Evolutionary conservation across 2,888 invertebrate genomes (phyloP), one percentile per base, ranked within the genome.

Genomic region (Pyrochroa serraticornis): DNA sequence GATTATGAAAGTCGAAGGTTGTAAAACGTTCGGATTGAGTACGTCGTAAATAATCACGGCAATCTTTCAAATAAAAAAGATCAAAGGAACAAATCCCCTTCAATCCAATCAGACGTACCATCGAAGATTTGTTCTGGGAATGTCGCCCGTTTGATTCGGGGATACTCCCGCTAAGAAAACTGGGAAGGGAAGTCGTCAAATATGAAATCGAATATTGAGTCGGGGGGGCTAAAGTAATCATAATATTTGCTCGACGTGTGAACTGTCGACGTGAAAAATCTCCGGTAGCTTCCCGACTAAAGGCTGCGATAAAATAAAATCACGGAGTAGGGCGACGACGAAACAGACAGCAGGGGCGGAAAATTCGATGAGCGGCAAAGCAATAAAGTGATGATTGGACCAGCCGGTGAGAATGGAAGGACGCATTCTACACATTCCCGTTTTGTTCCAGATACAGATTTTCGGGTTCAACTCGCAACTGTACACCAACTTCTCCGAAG

Each of bases 381-480:
- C 77, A 76, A 78, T 77, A 77, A 77, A 76, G 74, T 72, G 75
- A 77, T 78, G 76, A 78, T 77, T 77, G 77, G 74, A 71, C 66
- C 70, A 71, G 72, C 69, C 72, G 71, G 69, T 67, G 71, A 68
- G 67, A 71, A 70, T 67, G 69, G 66, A 68, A 69, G 61, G 65
- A 60, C 64, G 64, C 66, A 69, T 70, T 71, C 69, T 70, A 69
- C 65, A 67, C 67, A 70, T 68, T 72, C 69, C 55, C 65, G 62
- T 65, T 70, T 67, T 69, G 69, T 87, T 88, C 67, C 89, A 97
- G 97, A 91, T 97, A 77, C 97, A 98, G 86, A 92, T 97, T 83
- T 93, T 96, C 82, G 97, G 97, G 72, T 98, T 95, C 86, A 98
- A 98, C 83, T 93, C 95, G 59, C 96, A 97, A 82, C 87, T 98